A percentile compares a stretch with the other conserved stretches of the same genome.
Conservation (phyloP, 2,888 invertebrate species). For the Platycheirus rosarum region DNA sequence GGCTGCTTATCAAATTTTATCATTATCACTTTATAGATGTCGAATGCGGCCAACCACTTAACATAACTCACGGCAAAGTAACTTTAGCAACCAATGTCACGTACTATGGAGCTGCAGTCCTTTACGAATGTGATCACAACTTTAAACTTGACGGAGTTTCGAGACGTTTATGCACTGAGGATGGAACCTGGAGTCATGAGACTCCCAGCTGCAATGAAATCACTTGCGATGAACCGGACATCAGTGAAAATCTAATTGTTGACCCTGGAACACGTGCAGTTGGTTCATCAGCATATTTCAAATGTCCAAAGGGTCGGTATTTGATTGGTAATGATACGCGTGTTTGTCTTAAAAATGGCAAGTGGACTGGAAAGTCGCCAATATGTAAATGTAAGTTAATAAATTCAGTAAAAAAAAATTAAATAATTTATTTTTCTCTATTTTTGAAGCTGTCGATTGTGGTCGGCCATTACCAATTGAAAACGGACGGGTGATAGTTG, state of each 20-base stretch:
- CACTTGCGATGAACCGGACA: slow-evolving; percentile 88
- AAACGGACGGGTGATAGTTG: slow-evolving; percentile 92
- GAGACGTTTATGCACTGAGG: slow-evolving; percentile 91
- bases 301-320: slow-evolving; percentile 91
- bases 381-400: slow-evolving; percentile 89
- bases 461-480: slow-evolving; percentile 90
- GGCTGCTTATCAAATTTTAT: not conserved
- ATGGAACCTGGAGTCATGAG: slow-evolving; percentile 95
- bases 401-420: no score
- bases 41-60: slow-evolving; percentile 91
- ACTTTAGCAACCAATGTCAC: slow-evolving; percentile 93
- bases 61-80: slow-evolving; percentile 89
- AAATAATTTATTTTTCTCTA: slow-evolving; percentile 43
- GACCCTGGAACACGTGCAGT: slow-evolving; percentile 88
- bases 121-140: slow-evolving; percentile 92
- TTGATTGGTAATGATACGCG: slow-evolving; percentile 92
- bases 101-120: slow-evolving; percentile 92
- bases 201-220: slow-evolving; percentile 93
- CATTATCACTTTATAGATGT: slow-evolving; percentile 90
- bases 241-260: slow-evolving; percentile 84
- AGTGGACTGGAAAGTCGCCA: slow-evolving; percentile 91
- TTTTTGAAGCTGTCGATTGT: slow-evolving; percentile 92
- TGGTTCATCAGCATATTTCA: slow-evolving; percentile 91
- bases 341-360: slow-evolving; percentile 89
- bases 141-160: slow-evolving; percentile 93